Evolutionary conservation across 2,797 vertebrate species (phyloP), one percentile per base, ranked within the genome.

Genomic region (Neopelma chrysocephalum): DNA sequence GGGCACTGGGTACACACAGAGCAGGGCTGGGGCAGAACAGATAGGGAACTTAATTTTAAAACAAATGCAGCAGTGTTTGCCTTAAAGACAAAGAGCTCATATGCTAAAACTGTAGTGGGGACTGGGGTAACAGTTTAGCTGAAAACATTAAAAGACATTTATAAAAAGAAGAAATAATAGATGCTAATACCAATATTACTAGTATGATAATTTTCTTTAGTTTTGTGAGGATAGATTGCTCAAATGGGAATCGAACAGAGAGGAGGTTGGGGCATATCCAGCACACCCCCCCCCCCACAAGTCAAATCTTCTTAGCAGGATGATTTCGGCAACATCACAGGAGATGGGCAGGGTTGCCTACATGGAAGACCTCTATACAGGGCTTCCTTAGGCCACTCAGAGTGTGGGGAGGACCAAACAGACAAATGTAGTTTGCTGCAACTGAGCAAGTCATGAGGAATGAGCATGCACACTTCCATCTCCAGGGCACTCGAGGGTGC

Each of bases 291-390:
- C 22, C 4, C 16, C 16, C 22, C 31, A 72, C 29, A 77, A 14
- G 1, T 25, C 31, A 51, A 71, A 11, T 9, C 32, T 48, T 50
- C 38, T 29, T 10, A 29, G 54, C 42, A 76, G 29, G 51, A 87
- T 40, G 71, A 3, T 47, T 69, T 60, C 23, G 29, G 48, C 82
- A 78, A 3, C 5, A 3, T 27, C 45, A 57, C 19, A 71, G 36
- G 34, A 73, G 58, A 64, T 10, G 34, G 20, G 42, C 29, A 64
- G 7, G 6, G 58, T 1, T 75, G 29, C 22, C 40, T 72, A 34
- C 23, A 9, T 0, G 0, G 15, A 82, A 78, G 27, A 43, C 11
- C 62, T 21, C 50, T 51, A 29, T 27, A 40, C 5, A 40, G 0
- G 3, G 42, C 31, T 71, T 76, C 62, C 78, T 81, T 29, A 36